phyloP scores from a whole-genome alignment of 1,140 invertebrate genomes.

The Aphidius ervi region DNA sequence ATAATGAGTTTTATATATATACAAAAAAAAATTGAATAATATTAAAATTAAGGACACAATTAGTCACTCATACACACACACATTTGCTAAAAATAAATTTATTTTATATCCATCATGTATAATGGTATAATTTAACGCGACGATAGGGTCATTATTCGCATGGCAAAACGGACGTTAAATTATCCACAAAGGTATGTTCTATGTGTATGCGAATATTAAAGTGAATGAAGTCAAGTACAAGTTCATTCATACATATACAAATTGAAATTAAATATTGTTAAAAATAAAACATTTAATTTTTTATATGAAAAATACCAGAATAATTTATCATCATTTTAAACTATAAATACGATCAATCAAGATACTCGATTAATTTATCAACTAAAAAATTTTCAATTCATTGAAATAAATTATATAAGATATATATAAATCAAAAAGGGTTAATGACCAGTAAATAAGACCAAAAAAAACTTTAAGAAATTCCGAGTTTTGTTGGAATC shows the following conservation, averaged over 20 bases:
- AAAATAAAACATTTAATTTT: not conserved
- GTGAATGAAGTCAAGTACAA: not conserved
- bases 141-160: constrained; percentile 29
- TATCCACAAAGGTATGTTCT: constrained; percentile 27
- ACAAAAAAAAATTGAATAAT: constrained; percentile 5
- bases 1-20: no score
- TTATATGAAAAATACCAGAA: not conserved
- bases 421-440: constrained; percentile 3
- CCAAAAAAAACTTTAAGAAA: not conserved
- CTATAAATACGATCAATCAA: not conserved
- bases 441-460: not conserved
- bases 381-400: no score
- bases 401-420: not conserved
- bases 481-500: constrained; percentile 11
- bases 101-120: not conserved
- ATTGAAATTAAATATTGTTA: not conserved
- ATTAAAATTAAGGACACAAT: constrained; percentile 8
- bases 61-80: not conserved
- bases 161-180: constrained; percentile 29
- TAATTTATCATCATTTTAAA: not conserved
- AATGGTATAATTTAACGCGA: constrained; percentile 22
- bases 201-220: constrained; percentile 9
- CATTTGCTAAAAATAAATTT: constrained; percentile 10
- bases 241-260: not conserved
- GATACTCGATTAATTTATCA: no score